Base-by-base conservation (phyloP, 2,888 invertebrate genomes). In the Bombylius discolor region DNA sequence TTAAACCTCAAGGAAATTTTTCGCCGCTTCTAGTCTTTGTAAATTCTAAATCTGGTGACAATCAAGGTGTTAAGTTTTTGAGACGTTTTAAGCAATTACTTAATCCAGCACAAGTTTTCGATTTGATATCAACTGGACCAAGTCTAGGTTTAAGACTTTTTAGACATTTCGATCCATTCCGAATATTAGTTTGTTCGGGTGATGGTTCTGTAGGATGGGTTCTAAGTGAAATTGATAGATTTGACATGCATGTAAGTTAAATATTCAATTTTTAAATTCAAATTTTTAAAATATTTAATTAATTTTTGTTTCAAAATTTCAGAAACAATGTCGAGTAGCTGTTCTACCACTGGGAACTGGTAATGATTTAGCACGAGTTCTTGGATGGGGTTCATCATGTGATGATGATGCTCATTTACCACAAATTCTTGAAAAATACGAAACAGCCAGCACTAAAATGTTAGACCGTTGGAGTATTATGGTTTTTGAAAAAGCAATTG, bases 161-260 rank as follows among this genome's bases (percentile, higher is more conserved):
- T 78, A 82, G 93, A 64, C 90, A 92, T 76, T 95, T 97, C 72
- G 93, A 96, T 69, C 94, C 95, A 64, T 90, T 97, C 72, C 84
- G 97, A 64, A 93, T 97, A 68, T 79, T 97, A 62, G 93, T 97
- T 58, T 97, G 97, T 79, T 96, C 96, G 50, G 97, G 97, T 0
- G 97, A 98, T 73, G 97, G 97, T 31, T 95, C 94, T 44, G 94
- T 97, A 9, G 95, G 97, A 54, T 98, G 97, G 97, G 97, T 98
- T 59, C 81, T 98, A 60, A 89, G 92, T 62, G 95, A 97, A 75
- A 90, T 97, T 63, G 97, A 97, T 76, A 87, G 89, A 66, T 80
- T 97, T 63, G 89, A 90, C 69, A 89, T 97, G 86, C 92, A 94
- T 76, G 94, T 95, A 76, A 83, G 87, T 81, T 66, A 31, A 34